Base-by-base conservation (phyloP, 2,113 vertebrate species). In the Clinocottus analis region DNA sequence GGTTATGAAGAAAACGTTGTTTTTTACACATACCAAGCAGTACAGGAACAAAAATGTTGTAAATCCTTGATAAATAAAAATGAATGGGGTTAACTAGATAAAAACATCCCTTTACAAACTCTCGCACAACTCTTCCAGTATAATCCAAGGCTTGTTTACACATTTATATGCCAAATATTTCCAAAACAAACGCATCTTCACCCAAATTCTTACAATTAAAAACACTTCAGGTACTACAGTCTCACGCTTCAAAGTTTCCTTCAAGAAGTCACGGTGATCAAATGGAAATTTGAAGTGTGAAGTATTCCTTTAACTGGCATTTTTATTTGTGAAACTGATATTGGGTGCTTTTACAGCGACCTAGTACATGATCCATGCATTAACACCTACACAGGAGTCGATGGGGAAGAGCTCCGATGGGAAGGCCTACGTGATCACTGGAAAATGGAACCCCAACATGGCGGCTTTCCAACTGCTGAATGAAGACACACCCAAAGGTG, bases 401-500 rank as follows among this genome's bases (percentile, higher is more conserved):
- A 99, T 99, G 97, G 98, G 97, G 31, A 99, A 97, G 90, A 97
- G 95, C 84, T 93, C 89, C 59, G 98, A 99, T 86, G 97, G 97
- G 41, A 98, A 97, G 89, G 94, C 96, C n/a, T 98, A 99, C 43
- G 87, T 98, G 53, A 99, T 99, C 85, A 98, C 97, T 35, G 98
- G 98, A 72, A 96, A 94, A 19, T 99, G 98, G 98, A 96, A 98
- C 85, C 98, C 98, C 25, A 99, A 97, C 82, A 93, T 89, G 39
- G 91, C 96, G 1, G 94, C 94, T 76, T 99, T 99, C 93, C 91
- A 97, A 25, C 92, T 91, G 0, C 96, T 99, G 77, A 99, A 99
- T 80, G 97, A 99, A 90, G 98, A 99, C 93, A 98, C 97, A 0
- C 96, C 98, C 21, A 99, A 99, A 97, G 98, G 98, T 99, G 89